Evolutionary conservation across 2,113 vertebrate genomes (phyloP).

Genomic region (Esox niger): DNA sequence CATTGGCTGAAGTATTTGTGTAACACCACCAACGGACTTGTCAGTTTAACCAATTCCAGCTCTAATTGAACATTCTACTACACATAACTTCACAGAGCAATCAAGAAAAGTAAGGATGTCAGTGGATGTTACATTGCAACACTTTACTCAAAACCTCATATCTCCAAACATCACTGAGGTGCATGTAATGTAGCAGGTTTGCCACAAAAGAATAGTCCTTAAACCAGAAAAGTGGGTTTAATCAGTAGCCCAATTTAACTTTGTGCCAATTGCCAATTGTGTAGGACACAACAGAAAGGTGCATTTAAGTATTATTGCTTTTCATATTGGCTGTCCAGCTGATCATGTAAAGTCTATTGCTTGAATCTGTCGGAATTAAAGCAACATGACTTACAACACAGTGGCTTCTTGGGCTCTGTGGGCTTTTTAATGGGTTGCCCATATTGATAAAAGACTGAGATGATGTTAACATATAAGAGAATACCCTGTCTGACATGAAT

Average conservation of each 20-base stretch:
- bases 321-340: background rate
- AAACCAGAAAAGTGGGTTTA: background rate
- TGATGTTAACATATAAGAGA: background rate
- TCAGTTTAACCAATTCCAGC: too few relatives aligned
- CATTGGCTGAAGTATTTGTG: too few relatives aligned
- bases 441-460: background rate
- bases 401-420: background rate
- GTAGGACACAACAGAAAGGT: background rate
- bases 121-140: background rate
- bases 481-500: conserved; percentile 9
- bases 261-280: background rate
- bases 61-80: background rate
- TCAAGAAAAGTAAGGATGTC: conserved; percentile 1
- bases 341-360: conserved; percentile 30
- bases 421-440: background rate
- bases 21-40: too few relatives aligned
- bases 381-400: background rate
- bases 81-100: background rate
- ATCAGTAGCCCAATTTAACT: background rate
- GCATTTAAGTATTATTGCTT: background rate
- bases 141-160: too few relatives aligned
- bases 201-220: background rate
- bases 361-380: conserved; percentile 6
- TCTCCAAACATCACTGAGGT: background rate
- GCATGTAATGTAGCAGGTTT: background rate